Base-by-base conservation (phyloP, 2,797 vertebrate genomes). In the Octomys mimax region DNA sequence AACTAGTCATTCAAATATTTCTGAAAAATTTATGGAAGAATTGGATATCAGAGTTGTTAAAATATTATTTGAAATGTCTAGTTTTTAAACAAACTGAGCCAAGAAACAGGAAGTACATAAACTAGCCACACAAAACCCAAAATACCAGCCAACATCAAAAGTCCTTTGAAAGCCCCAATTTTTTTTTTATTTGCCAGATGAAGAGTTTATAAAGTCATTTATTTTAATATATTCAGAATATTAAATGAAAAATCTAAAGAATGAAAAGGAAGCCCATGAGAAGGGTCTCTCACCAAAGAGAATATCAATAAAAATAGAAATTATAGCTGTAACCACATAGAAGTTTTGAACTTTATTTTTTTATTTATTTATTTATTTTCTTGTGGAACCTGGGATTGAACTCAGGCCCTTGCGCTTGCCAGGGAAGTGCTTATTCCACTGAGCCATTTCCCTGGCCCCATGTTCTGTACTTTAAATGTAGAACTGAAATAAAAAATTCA, bases 241-340 rank as follows among this genome's bases (percentile, higher is more conserved):
- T 8, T 94, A 24, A 92, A 75, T 26, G 87, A 94, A 96, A 54
- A 8, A 54, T 75, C n/a, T 78, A 75, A 95, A 96, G 64, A 90
- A 95, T 59, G 80, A 91, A 88, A 96, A 52, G 24, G 33, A 84
- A 71, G 12, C 61, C n/a, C n/a, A 18, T 75, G 49, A 80, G 61
- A 85, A 85, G 81, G 26, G 8, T 82, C 19, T 89, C 68, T 86
- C 61, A 39, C 8, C 33, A 80, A 89, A 91, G 68, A 83, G 12
- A 86, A 2, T 89, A 77, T 64, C 8, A 95, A 2, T 91, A 68
- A 91, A 73, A 12, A 39, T 83, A 91, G 24, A 87, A 83, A 82
- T 62, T 87, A 81, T 73, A 28, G 46, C 79, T 87, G 75, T 46
- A 92, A 62, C 12, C 49, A 73, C 73, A 66, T 46, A 31, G 24